Base-by-base conservation (phyloP, 2,113 vertebrate genomes). In the Pitta sordida region DNA sequence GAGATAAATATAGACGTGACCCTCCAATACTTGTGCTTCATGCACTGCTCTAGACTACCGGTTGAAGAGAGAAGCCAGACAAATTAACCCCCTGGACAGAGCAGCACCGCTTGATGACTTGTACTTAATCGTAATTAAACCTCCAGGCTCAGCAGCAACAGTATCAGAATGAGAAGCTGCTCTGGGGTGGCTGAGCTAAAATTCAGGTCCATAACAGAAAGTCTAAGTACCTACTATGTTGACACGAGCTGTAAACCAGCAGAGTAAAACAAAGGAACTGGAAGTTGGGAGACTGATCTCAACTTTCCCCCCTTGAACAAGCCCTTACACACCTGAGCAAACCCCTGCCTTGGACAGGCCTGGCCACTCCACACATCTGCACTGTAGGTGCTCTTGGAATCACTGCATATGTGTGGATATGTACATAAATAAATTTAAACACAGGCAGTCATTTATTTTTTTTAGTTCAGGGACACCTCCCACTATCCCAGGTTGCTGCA, bases 331-430 rank as follows among this genome's bases (percentile, higher is more conserved):
- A 8, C 11, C 7, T 59, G 51, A 24, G 48, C 6, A 1, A 81
- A 63, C 0, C 55, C n/a, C 52, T 29, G 43, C 41, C 34, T 43
- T 0, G 0, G 8, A 10, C 0, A 0, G 10, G 26, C 29, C 36
- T 36, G 76, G 53, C 20, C 62, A n/a, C 26, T 24, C 20, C 23
- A 18, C 5, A 6, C 13, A 19, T 3, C 52, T 29, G 29, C 30
- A 26, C 26, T 39, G 13, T 1, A 7, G 5, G 3, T 27, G 44
- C 24, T 62, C 53, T 14, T 30, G n/a, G 34, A 83, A 36, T 41
- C n/a, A 67, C 46, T 82, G 60, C 34, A 22, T 3, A 14, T 2
- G 2, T 9, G 24, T 16, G 13, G 9, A 16, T 3, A 32, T 6
- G 7, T 16, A 74, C 5, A 32, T 7, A 53, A 88, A 78, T 19